These are phyloP conservation scores for Latheticus oryzae DNA, from an alignment of 2,888 invertebrate genomes.

Conservation along the genomic window DNA sequence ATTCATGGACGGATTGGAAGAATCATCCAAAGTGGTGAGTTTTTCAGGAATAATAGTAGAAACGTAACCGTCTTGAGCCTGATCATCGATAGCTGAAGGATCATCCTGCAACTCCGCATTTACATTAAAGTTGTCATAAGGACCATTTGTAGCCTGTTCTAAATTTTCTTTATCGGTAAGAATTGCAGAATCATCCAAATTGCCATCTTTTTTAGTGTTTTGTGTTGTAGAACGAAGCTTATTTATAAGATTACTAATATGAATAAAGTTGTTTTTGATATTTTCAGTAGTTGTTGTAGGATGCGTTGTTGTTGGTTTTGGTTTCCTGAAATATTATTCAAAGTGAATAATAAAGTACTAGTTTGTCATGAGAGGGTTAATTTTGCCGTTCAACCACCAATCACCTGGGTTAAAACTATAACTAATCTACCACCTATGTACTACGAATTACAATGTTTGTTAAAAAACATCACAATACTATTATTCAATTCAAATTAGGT, in stretches of 20 bases:
- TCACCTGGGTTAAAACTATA: slow-evolving; percentile 56
- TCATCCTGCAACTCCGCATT: slow-evolving; percentile 69
- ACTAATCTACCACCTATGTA: slow-evolving; percentile 36
- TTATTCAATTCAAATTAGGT: slow-evolving; percentile 41
- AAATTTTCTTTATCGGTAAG: slow-evolving; percentile 60
- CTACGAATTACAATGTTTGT: background rate
- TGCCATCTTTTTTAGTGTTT: slow-evolving; percentile 42
- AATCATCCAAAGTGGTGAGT: slow-evolving; percentile 62
- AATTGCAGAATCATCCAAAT: slow-evolving; percentile 52
- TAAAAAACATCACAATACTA: slow-evolving; percentile 13
- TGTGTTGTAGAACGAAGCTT: slow-evolving; percentile 43
- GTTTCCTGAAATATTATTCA: slow-evolving; percentile 65
- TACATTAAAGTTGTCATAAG: slow-evolving; percentile 69
- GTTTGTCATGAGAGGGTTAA: slow-evolving; percentile 9
- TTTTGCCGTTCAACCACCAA: slow-evolving; percentile 56
- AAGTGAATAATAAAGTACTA: slow-evolving; percentile 5
- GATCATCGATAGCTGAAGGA: slow-evolving; percentile 68
- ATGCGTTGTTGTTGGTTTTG: slow-evolving; percentile 71
- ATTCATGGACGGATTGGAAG: slow-evolving; percentile 47
- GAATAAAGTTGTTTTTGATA: slow-evolving; percentile 46
- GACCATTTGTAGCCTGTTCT: slow-evolving; percentile 70
- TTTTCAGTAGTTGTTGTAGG: slow-evolving; percentile 68
- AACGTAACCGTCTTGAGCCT: slow-evolving; percentile 65
- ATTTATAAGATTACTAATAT: slow-evolving; percentile 47
- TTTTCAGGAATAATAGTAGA: slow-evolving; percentile 73